Evolutionary conservation across 2,797 vertebrate species (phyloP).

Genomic region (Calcarius lapponicus): DNA sequence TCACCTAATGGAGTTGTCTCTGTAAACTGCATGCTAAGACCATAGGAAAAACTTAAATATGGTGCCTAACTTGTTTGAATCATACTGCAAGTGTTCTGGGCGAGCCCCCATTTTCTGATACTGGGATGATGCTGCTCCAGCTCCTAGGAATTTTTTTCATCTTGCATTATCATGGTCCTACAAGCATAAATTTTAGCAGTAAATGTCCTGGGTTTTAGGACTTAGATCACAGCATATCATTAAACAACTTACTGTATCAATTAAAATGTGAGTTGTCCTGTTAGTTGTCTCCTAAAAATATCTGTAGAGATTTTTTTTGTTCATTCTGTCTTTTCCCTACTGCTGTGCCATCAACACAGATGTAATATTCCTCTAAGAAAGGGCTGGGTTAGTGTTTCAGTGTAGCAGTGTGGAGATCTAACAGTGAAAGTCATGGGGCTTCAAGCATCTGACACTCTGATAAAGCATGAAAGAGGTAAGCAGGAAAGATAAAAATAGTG

Average conservation of each 20-base stretch:
- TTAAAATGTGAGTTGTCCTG: background rate
- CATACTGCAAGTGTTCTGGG: background rate
- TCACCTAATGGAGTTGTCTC: constrained; percentile 1
- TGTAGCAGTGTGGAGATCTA: background rate
- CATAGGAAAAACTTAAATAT: background rate
- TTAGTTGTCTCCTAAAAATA: background rate
- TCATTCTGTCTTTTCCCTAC: background rate
- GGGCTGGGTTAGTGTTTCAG: background rate
- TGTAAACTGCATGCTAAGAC: background rate
- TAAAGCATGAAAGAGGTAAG: background rate
- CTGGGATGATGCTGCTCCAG: background rate
- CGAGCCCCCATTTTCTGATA: background rate
- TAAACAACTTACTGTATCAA: background rate
- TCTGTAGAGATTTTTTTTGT: background rate
- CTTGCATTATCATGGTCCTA: background rate
- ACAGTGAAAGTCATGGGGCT: background rate
- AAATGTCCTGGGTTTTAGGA: background rate
- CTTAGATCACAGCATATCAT: background rate
- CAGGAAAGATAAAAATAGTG: background rate
- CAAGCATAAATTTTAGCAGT: background rate
- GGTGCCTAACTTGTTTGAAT: background rate
- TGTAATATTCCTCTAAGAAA: background rate
- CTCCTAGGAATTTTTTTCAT: background rate
- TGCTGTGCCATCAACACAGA: background rate
- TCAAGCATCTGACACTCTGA: background rate